Conservation (phyloP, 2,888 invertebrate genomes). For the Sarcophaga caerulescens region DNA sequence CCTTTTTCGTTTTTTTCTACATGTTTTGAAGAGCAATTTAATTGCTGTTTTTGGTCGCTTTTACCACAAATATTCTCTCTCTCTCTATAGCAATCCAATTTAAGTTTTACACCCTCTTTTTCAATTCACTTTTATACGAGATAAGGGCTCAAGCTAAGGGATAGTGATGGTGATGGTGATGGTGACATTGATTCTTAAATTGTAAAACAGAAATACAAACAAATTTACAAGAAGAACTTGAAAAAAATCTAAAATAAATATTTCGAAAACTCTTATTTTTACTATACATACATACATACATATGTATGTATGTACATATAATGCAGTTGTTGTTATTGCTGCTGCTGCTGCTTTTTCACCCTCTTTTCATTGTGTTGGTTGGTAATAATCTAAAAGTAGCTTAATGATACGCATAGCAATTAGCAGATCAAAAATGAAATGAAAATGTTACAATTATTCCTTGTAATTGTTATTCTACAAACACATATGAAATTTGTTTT, state of each 20-base stretch:
- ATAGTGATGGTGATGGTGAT: neutral
- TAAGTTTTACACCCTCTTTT: constrained; percentile 54
- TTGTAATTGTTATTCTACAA: constrained; percentile 20
- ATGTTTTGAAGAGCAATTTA: constrained; percentile 14
- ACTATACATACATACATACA: neutral
- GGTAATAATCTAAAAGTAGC: constrained; percentile 75
- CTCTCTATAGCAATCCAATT: constrained; percentile 73
- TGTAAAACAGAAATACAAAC: constrained; percentile 12
- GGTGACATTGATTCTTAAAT: constrained; percentile 14
- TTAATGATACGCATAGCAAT: constrained; percentile 79
- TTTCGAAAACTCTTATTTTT: constrained; percentile 55
- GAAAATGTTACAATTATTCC: constrained; percentile 45
- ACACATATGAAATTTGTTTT: constrained; percentile 3
- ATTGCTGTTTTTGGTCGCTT: constrained; percentile 65
- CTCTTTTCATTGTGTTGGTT: constrained; percentile 18
- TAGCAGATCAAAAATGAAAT: constrained; percentile 74
- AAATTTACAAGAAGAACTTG: neutral
- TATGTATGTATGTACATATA: constrained; percentile 7
- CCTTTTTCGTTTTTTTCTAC: neutral
- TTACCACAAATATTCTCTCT: constrained; percentile 77
- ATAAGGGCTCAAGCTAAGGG: neutral
- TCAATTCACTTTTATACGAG: neutral
- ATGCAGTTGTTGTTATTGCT: neutral
- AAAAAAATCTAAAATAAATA: constrained; percentile 54
- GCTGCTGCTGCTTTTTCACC: constrained; percentile 12